These are phyloP conservation scores for Semicossyphus pulcher DNA, from an alignment of 2,113 vertebrate species.

Conservation along the genomic window DNA sequence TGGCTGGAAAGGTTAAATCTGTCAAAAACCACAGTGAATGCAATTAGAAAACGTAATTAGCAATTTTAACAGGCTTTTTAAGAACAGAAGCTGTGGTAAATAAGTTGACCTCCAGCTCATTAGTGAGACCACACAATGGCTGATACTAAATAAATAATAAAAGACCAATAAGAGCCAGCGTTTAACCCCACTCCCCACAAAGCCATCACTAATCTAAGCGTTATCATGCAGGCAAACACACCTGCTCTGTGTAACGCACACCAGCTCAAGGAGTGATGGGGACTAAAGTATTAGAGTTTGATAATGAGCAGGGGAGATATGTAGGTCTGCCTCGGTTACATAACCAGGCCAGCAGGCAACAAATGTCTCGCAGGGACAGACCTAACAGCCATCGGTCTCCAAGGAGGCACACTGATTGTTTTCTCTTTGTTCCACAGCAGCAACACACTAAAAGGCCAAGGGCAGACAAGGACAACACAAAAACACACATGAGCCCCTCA, in stretches of 20 bases:
- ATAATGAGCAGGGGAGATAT: constrained; percentile 44
- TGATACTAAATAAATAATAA: constrained; percentile 18
- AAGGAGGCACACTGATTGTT: constrained; percentile 53
- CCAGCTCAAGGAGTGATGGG: not conserved
- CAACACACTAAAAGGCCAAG: constrained; percentile 24
- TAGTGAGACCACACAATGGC: not conserved
- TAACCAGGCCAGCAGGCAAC: constrained; percentile 36
- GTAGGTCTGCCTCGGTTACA: constrained; percentile 43
- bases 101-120: not conserved
- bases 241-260: constrained; percentile 28
- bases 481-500: not conserved
- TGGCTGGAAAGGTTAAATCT: not conserved
- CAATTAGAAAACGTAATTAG: not conserved
- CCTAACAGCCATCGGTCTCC: constrained; percentile 34
- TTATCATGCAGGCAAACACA: constrained; percentile 3
- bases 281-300: constrained; percentile 14
- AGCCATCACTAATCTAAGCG: constrained; percentile 2
- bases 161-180: not conserved
- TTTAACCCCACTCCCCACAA: constrained; percentile 38
- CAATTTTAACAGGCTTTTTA: constrained; percentile 1
- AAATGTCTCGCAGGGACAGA: constrained; percentile 42
- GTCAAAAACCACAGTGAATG: not conserved
- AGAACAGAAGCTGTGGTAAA: not conserved
- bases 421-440: constrained; percentile 35
- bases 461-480: constrained; percentile 21